These are phyloP conservation scores for Uromys caudimaculatus DNA, from an alignment of 2,797 vertebrate genomes.

Conservation along the genomic window DNA sequence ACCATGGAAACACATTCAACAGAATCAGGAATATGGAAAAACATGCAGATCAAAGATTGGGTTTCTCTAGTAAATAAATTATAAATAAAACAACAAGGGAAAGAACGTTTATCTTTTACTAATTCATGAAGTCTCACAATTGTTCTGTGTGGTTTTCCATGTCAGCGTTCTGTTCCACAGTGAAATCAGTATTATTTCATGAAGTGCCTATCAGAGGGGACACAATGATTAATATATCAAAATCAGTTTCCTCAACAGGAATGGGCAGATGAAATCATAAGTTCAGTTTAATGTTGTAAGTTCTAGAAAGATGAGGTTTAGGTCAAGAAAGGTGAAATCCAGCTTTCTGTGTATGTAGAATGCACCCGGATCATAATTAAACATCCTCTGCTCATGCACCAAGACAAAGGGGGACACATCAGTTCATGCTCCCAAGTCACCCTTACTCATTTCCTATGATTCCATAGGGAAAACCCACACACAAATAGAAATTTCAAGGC, in stretches of 20 bases:
- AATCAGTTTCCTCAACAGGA: not conserved
- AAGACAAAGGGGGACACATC: not conserved
- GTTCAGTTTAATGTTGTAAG: not conserved
- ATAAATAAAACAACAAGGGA: not conserved
- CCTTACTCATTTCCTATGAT: not conserved
- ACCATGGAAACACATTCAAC: not conserved
- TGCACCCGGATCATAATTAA: not conserved
- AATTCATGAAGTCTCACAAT: not conserved
- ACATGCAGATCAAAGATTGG: not conserved
- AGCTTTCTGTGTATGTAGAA: not conserved
- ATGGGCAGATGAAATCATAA: not conserved
- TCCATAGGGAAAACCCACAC: not conserved
- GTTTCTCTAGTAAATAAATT: not conserved
- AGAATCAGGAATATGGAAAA: not conserved
- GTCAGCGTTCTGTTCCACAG: not conserved
- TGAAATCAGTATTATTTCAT: not conserved
- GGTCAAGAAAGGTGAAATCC: not conserved
- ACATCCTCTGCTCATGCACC: not conserved
- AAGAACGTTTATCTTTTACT: not conserved
- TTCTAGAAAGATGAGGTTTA: not conserved
- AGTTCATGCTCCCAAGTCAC: not conserved
- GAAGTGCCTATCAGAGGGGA: not conserved
- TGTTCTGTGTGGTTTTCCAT: not conserved
- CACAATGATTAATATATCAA: not conserved
- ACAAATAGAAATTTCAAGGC: not conserved